Evolutionary conservation across 2,888 invertebrate genomes (phyloP).

Genomic region (Gibbula magus): DNA sequence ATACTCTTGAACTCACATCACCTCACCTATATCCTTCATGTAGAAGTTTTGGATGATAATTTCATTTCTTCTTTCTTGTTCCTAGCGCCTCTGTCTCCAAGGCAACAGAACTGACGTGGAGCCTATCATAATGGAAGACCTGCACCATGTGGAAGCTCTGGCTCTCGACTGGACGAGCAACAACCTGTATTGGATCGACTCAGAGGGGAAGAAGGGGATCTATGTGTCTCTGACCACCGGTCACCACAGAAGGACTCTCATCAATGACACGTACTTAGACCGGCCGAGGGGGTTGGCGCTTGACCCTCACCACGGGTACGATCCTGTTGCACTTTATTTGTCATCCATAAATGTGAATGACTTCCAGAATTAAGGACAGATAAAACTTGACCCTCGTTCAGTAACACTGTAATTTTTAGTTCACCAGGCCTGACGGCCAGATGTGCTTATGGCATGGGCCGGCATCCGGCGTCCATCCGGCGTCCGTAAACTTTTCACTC

Average conservation of each 20-base stretch:
- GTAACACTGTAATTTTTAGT: too few relatives aligned
- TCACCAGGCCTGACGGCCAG: too few relatives aligned
- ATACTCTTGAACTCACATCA: too few relatives aligned
- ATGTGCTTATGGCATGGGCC: too few relatives aligned
- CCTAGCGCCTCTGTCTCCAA: conserved; percentile 78
- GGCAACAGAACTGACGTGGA: conserved; percentile 79
- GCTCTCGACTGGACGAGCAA: conserved; percentile 92
- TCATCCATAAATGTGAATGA: too few relatives aligned
- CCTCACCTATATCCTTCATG: too few relatives aligned
- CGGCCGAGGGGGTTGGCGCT: conserved; percentile 89
- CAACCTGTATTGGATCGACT: conserved; percentile 91
- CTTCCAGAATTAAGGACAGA: too few relatives aligned
- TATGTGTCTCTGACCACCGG: conserved; percentile 87
- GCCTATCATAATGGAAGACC: conserved; percentile 83
- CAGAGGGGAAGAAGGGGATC: conserved; percentile 86
- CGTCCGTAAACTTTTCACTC: too few relatives aligned
- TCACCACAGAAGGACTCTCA: conserved; percentile 85
- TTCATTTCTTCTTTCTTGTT: conserved; percentile 4
- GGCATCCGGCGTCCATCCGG: too few relatives aligned
- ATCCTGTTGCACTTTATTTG: background rate
- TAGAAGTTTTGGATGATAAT: too few relatives aligned
- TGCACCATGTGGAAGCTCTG: conserved; percentile 90
- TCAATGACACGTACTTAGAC: conserved; percentile 78
- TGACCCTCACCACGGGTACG: conserved; percentile 85
- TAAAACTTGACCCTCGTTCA: too few relatives aligned